These are phyloP conservation scores for Dysmachus trigonus DNA, from an alignment of 2,888 invertebrate species.

Conservation along the genomic window DNA sequence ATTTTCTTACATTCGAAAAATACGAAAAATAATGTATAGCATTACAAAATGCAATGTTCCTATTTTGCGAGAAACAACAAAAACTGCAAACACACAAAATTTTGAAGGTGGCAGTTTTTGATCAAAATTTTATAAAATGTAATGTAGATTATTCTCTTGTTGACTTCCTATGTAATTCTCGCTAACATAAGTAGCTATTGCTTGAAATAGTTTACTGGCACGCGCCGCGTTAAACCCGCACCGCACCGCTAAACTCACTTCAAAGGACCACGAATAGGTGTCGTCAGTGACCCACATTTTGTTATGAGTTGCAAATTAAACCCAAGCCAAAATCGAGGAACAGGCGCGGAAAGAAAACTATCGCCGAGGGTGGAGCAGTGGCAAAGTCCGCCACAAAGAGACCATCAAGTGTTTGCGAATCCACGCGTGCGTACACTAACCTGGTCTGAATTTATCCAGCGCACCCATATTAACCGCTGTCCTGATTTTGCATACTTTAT, in stretches of 20 bases:
- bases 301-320: background rate
- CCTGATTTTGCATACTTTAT: slow-evolving; percentile 11
- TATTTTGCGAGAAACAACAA: too few relatives aligned
- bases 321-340: background rate
- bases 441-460: background rate
- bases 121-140: too few relatives aligned
- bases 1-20: too few relatives aligned
- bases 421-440: background rate
- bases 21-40: too few relatives aligned
- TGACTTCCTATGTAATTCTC: too few relatives aligned
- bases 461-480: slow-evolving; percentile 15
- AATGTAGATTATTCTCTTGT: too few relatives aligned
- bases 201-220: too few relatives aligned
- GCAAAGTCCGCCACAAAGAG: background rate
- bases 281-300: background rate
- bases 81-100: too few relatives aligned
- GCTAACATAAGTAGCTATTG: too few relatives aligned
- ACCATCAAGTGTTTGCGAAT: background rate
- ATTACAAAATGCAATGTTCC: too few relatives aligned
- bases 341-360: background rate
- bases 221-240: too few relatives aligned
- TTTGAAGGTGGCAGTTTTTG: too few relatives aligned
- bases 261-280: background rate
- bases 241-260: background rate
- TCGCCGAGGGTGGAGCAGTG: background rate